A percentile compares a stretch with the other conserved stretches of the same genome.
Conservation (phyloP, 2,888 invertebrate genomes). For the Drosophila histrio region DNA sequence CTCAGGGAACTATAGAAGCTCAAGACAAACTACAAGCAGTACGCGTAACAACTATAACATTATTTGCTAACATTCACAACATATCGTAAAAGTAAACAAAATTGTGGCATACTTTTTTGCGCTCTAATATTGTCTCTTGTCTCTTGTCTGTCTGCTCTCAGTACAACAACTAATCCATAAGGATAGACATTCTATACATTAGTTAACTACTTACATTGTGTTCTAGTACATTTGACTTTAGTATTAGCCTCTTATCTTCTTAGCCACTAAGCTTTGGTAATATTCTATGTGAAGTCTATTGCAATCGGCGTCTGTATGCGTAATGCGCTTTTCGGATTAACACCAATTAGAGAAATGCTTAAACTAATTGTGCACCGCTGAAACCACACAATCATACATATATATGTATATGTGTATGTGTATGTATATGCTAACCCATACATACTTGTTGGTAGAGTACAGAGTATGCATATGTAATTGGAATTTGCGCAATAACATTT, state of each 20-base stretch:
- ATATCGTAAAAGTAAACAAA: background rate
- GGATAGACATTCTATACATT: background rate
- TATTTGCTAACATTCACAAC: background rate
- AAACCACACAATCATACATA: background rate
- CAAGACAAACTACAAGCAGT: background rate
- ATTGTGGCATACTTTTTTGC: background rate
- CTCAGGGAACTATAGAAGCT: background rate
- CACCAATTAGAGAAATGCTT: constrained; percentile 48
- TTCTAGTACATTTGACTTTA: background rate
- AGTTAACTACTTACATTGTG: background rate
- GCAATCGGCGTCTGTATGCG: constrained; percentile 17
- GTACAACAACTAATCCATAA: background rate
- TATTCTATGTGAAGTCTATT: background rate
- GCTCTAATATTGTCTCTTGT: background rate
- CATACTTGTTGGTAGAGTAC: background rate
- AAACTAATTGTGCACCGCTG: constrained; percentile 35
- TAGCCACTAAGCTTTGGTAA: constrained; percentile 5
- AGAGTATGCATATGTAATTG: constrained; percentile 42
- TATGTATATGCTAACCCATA: background rate
- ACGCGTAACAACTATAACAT: background rate
- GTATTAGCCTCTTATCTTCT: background rate
- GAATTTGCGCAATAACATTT: constrained; percentile 49
- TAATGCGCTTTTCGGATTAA: constrained; percentile 52
- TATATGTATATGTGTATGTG: background rate
- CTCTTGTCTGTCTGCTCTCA: background rate